Evolutionary conservation across 2,797 vertebrate genomes (phyloP), one percentile per base, ranked within the genome.

Genomic region (Manis javanica): DNA sequence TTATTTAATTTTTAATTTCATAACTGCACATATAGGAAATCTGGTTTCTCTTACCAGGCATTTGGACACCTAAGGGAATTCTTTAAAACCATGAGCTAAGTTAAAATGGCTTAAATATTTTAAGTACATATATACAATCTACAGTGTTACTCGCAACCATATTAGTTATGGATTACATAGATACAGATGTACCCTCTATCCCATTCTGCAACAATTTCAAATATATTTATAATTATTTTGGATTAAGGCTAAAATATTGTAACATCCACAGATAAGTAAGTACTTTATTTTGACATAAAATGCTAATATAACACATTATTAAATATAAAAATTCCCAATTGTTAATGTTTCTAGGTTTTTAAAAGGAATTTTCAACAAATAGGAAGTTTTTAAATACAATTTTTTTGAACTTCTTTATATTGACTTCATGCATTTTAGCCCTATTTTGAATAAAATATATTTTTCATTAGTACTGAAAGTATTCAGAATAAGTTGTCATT

Each of bases 51-150:
- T 57, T 77, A 64, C 8, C 39, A 29, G 13, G 26, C 49, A 66
- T n/a, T 77, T 74, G 66, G 49, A 42, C 4, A 75, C 39, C 81
- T 31, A 46, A 66, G 42, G 51, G 29, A 90, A 85, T 42, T 69
- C 31, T 92, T 92, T 94, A 6, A 88, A 79, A 75, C 15, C n/a
- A 68, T 64, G 66, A 91, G 12, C 49, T 85, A 63, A 91, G 39
- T 81, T 88, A 92, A 87, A 92, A 75, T 95, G 37, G 83, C 37
- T 92, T 84, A 19, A 75, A 59, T 34, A 31, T 79, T 93, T 79
- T 87, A 55, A 86, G 31, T 34, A 31, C 63, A 29, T 3, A 23
- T 75, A 3, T 78, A 24, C 9, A 55, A 12, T 94, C 37, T 79
- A 6, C 86, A 91, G 34, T 77, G 10, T 79, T 39, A 72, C 90